A percentile compares a stretch with the other conserved stretches of the same genome.
phyloP scores from a whole-genome alignment of 2,113 vertebrate species.

The Pachycephala philippinensis region DNA sequence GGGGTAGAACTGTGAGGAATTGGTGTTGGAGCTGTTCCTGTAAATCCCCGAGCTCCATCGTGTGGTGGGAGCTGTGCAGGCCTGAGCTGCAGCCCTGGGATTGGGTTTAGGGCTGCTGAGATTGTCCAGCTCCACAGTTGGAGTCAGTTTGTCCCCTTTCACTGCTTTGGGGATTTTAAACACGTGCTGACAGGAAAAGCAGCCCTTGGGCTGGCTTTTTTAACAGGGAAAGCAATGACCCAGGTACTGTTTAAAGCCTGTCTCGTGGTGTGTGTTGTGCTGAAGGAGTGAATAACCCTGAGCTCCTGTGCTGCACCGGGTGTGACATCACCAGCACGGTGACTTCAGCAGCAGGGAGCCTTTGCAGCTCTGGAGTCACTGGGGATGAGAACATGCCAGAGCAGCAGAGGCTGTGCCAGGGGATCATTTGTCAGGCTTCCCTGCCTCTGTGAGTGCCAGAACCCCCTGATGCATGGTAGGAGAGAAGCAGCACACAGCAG shows the following conservation, averaged over 20 bases:
- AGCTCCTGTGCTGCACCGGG: not conserved
- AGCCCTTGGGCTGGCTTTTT: not conserved
- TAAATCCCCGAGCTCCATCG: not conserved
- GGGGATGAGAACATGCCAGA: not conserved
- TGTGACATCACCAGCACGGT: not conserved
- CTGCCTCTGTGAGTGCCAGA: not conserved
- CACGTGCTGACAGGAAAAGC: not conserved
- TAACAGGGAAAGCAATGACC: not conserved
- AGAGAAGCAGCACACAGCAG: not conserved
- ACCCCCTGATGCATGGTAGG: not conserved
- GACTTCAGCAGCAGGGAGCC: not conserved
- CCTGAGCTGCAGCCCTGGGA: not conserved
- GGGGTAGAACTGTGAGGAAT: not conserved
- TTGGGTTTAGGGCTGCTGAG: not conserved
- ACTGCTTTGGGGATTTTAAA: not conserved
- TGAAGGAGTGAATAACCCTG: not conserved
- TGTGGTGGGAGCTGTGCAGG: not conserved
- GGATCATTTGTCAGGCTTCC: not conserved
- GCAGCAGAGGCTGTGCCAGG: not conserved
- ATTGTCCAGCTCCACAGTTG: rapidly evolving
- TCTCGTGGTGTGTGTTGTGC: rapidly evolving
- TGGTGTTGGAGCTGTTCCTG: not conserved
- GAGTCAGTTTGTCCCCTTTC: not conserved
- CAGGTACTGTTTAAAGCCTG: rapidly evolving
- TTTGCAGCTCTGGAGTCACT: not conserved